Percentiles rank a stretch among this genome's conserved stretches.
phyloP scores from a whole-genome alignment of 1,140 invertebrate species.

The Ostrea edulis region DNA sequence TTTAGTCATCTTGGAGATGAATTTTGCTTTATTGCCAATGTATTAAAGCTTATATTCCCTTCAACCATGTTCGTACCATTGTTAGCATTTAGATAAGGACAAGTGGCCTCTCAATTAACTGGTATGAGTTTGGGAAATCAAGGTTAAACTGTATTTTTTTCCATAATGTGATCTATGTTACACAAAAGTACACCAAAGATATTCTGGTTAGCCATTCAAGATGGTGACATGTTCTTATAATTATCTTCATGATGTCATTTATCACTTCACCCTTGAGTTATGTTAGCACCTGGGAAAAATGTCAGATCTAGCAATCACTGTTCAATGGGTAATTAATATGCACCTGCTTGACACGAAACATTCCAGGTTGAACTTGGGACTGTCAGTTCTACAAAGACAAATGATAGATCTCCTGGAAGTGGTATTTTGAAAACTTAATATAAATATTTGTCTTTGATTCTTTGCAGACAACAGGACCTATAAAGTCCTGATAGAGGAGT shows the following conservation, averaged over 20 bases:
- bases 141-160: too few species aligned
- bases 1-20: too few species aligned
- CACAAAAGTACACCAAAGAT: too few species aligned
- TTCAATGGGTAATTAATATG: neutral
- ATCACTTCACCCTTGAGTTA: neutral
- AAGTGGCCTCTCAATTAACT: too few species aligned
- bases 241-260: neutral
- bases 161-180: too few species aligned
- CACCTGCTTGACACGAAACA: neutral
- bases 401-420: slow-evolving; percentile 23
- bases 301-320: neutral
- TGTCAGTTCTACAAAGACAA: neutral
- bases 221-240: neutral
- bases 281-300: slow-evolving; percentile 11
- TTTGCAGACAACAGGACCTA: slow-evolving; percentile 74
- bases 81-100: too few species aligned
- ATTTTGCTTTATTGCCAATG: too few species aligned
- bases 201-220: too few species aligned
- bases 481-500: slow-evolving; percentile 77
- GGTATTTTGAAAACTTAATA: neutral
- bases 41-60: too few species aligned
- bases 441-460: neutral
- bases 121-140: too few species aligned
- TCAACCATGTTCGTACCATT: too few species aligned
- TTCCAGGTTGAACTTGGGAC: neutral